Base-by-base conservation (phyloP, 2,113 vertebrate genomes). In the Neotragus pygmaeus region DNA sequence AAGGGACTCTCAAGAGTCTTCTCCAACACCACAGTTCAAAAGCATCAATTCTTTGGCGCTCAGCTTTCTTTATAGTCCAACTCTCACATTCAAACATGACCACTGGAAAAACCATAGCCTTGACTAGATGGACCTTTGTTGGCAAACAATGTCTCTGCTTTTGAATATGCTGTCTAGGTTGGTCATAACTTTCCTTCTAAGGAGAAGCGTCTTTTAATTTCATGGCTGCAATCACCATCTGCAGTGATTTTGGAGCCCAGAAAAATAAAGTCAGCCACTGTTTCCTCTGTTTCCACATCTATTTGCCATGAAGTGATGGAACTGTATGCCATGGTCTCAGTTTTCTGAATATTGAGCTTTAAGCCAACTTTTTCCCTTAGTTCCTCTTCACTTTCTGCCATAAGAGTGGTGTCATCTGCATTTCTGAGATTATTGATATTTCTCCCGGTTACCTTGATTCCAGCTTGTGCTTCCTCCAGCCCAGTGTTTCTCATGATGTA, bases 201-300 rank as follows among this genome's bases (percentile, higher is more conserved):
- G 16, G 16, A n/a, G 16, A n/a, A 66, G 33, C 0, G 0, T 66
- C 4, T 66, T 66, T 9, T n/a, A 66, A n/a, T 19, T n/a, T 66
- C 62, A n/a, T 66, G 62, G 33, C 33, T 5, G 1, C 7, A 66
- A 0, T 64, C 30, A 64, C 30, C 30, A 64, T 64, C 7, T n/a
- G 15, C 15, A 33, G 62, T 64, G 62, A 64, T 64, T 64, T 64
- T n/a, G 62, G 7, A 64, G 62, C 62, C 15, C 30, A n/a, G 13
- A 64, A 64, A n/a, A 64, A 64, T 64, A 64, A 16, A 64, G 16
- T 9, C 33, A 4, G 62, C 1, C 33, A n/a, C 62, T n/a, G 33
- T n/a, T 66, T n/a, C n/a, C n/a, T n/a, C n/a, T n/a, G n/a, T n/a
- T n/a, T n/a, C n/a, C n/a, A n/a, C n/a, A n/a, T n/a, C n/a, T n/a